phyloP scores from a whole-genome alignment of 2,113 vertebrate genomes.

The Sander vitreus region DNA sequence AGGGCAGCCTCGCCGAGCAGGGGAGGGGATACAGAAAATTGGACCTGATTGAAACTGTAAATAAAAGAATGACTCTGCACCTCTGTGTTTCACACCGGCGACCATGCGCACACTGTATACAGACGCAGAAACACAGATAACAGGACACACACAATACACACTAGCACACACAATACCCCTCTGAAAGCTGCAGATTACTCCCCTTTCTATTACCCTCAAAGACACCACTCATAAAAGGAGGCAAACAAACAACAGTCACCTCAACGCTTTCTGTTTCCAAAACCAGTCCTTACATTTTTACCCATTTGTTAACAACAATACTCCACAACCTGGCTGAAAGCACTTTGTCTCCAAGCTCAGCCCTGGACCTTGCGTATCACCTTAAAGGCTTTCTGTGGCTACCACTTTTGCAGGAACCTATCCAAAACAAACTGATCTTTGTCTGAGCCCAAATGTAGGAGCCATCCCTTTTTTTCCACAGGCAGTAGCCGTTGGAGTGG shows the following conservation, averaged over 20 bases:
- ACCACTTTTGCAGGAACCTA: conserved; percentile 53
- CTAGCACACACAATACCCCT: background rate
- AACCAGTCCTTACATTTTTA: conserved; percentile 21
- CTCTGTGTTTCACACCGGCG: conserved; percentile 34
- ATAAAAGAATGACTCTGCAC: conserved; percentile 63
- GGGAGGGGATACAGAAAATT: conserved; percentile 45
- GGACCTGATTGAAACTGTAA: conserved; percentile 65
- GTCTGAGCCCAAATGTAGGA: conserved; percentile 57
- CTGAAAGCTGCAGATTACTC: conserved; percentile 18
- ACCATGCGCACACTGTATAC: conserved; percentile 12
- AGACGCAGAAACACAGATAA: conserved; percentile 17
- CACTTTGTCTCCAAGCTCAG: too few relatives aligned
- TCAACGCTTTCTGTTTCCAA: conserved; percentile 38
- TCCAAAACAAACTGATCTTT: conserved; percentile 74
- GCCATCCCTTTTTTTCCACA: conserved; percentile 51
- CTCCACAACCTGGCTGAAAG: conserved; percentile 50
- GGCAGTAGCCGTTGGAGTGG: conserved; percentile 38
- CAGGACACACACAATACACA: conserved; percentile 21
- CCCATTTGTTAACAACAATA: conserved; percentile 32
- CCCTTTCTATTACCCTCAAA: conserved; percentile 47
- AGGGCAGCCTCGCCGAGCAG: conserved; percentile 43
- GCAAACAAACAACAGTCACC: conserved; percentile 34
- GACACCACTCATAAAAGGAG: conserved; percentile 43
- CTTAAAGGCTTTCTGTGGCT: too few relatives aligned
- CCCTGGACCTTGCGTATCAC: too few relatives aligned